Evolutionary conservation across 2,888 invertebrate species (phyloP).

Genomic region (Nymphalis c-album): DNA sequence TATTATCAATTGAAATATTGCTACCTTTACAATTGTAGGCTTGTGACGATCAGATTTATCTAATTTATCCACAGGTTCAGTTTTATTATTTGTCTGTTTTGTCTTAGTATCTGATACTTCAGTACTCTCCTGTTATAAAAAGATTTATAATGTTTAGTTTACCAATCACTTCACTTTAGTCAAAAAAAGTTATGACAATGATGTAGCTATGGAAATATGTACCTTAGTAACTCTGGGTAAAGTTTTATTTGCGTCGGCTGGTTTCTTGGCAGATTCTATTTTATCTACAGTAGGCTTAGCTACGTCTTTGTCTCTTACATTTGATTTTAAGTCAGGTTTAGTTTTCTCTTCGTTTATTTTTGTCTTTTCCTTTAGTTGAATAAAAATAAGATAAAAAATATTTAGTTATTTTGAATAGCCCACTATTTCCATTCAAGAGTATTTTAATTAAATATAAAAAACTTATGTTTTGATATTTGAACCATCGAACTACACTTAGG

Average conservation of each 20-base stretch:
- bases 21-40: background rate
- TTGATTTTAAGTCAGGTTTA: background rate
- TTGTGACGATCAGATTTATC: background rate
- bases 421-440: too few relatives aligned
- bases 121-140: background rate
- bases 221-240: background rate
- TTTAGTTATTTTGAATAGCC: too few relatives aligned
- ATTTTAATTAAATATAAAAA: too few relatives aligned
- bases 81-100: constrained; percentile 1
- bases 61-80: background rate
- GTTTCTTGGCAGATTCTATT: background rate
- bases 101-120: background rate
- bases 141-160: background rate
- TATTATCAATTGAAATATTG: too few relatives aligned
- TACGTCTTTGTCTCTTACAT: background rate
- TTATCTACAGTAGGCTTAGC: background rate
- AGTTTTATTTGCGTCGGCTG: background rate
- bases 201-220: background rate
- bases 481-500: background rate
- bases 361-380: background rate
- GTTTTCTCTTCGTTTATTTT: background rate
- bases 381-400: too few relatives aligned
- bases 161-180: too few relatives aligned
- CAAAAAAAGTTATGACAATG: background rate
- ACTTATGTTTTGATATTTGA: background rate